A percentile compares a stretch with the other conserved stretches of the same genome.
These are phyloP conservation scores for Maniola hyperantus DNA, from an alignment of 2,888 invertebrate species.

Conservation along the genomic window DNA sequence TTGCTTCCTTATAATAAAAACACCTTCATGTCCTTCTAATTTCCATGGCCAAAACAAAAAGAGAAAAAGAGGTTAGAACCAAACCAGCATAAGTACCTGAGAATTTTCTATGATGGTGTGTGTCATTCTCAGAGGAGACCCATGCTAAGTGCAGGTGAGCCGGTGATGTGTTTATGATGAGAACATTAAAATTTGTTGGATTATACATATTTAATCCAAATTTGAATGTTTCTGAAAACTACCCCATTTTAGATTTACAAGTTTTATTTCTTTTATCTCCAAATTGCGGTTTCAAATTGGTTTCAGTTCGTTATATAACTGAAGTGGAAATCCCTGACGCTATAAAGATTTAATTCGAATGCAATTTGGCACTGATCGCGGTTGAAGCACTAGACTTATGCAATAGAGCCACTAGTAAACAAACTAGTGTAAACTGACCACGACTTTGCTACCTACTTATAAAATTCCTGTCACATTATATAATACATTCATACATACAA, in stretches of 20 bases:
- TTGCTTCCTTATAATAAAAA: constrained; percentile 5
- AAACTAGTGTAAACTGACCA: constrained; percentile 31
- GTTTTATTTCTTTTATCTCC: constrained; percentile 27
- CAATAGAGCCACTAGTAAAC: constrained; percentile 38
- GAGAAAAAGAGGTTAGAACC: background rate
- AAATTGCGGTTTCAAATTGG: constrained; percentile 35
- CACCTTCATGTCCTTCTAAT: background rate
- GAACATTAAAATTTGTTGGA: constrained; percentile 9
- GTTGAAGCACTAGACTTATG: constrained; percentile 38
- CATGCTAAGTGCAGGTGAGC: no score
- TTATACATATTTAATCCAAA: constrained; percentile 20
- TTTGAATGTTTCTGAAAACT: constrained; percentile 7
- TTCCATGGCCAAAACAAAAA: background rate
- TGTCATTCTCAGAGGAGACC: no score
- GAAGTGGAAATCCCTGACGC: constrained; percentile 37
- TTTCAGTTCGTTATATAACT: constrained; percentile 38
- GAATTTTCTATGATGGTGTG: no score
- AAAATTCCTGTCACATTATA: background rate
- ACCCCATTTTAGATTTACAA: constrained; percentile 16
- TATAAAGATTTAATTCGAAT: constrained; percentile 42
- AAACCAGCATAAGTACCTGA: background rate
- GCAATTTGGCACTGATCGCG: constrained; percentile 42
- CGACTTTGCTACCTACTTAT: constrained; percentile 10
- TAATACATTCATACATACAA: background rate
- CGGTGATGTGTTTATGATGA: no score